These are phyloP conservation scores for Aleiodes leptofemur DNA, from an alignment of 2,888 invertebrate species.

Conservation along the genomic window DNA sequence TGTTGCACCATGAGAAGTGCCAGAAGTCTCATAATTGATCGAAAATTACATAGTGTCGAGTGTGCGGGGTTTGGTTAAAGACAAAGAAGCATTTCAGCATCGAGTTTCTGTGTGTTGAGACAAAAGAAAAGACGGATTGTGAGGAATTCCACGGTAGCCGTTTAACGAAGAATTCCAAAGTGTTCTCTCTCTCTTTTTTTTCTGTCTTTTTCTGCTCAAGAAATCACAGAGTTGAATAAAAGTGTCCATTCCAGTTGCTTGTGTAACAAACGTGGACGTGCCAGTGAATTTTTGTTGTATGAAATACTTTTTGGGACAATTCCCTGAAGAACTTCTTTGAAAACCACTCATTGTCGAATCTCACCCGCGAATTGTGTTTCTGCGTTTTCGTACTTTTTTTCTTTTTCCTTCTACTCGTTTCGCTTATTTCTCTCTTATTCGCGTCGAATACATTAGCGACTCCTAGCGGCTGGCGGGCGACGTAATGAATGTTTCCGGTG, in stretches of 20 bases:
- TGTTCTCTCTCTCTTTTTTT: not conserved
- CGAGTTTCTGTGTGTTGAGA: not conserved
- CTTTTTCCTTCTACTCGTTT: not conserved
- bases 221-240: conserved; percentile 15
- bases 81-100: conserved; percentile 1
- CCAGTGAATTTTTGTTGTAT: conserved; percentile 11
- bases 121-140: conserved; percentile 7
- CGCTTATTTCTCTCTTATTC: not conserved
- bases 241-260: conserved; percentile 53
- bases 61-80: not conserved
- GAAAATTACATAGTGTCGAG: conserved; percentile 32
- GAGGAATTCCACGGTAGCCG: conserved; percentile 22
- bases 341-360: conserved; percentile 21
- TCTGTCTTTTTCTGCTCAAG: no score
- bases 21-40: conserved; percentile 31
- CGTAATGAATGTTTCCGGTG: conserved; percentile 74
- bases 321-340: conserved; percentile 32
- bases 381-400: conserved; percentile 4
- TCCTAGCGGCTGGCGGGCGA: conserved; percentile 66
- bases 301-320: conserved; percentile 6
- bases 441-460: conserved; percentile 69
- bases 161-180: conserved; percentile 52
- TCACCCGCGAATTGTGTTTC: not conserved
- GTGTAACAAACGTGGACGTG: conserved; percentile 50
- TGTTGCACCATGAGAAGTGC: conserved; percentile 3